Evolutionary conservation across 2,797 vertebrate genomes (phyloP), one percentile per base, ranked within the genome.

Genomic region (Acanthornis magna): DNA sequence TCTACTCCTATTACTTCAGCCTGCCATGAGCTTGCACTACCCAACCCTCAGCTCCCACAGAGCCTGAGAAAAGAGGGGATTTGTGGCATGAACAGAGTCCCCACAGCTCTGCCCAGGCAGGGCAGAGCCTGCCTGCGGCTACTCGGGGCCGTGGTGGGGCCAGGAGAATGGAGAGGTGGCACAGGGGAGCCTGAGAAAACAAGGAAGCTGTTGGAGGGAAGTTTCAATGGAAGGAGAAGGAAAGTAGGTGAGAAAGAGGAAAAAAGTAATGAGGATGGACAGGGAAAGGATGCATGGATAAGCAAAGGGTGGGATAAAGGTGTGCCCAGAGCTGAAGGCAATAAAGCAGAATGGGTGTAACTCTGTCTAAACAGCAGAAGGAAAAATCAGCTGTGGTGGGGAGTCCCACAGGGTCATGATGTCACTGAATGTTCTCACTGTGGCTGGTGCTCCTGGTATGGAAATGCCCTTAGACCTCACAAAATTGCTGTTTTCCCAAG

Each of bases 1-100:
- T 91, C 91, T 88, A 55, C 93, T 96, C 55, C 53, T 95, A 95
- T 96, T 96, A 90, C 90, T 96, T 96, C 91, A 89, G 72, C 61
- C 88, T 89, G 93, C 92, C 84, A 85, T 78, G 89, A 80, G 85
- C 80, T 91, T 36, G 7, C 63, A 21, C 76, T 63, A 91, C 92
- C 94, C 91, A 85, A 85, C 83, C 57, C 73, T 86, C 68, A 29
- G 3, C 85, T 92, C 85, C 61, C 93, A 95, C 87, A 94, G 91
- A 95, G 83, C 88, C 90, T 96, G 94, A 96, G 94, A 96, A 96
- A 94, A n/a, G 62, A 38, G 26, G 9, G 76, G 63, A 83, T 76
- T 76, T 90, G 53, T 9, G 13, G 67, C 53, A 7, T 2, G 53
- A 85, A 38, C 27, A 7, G 65, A 66, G 47, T 30, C 55, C 19